Base-by-base conservation (phyloP, 2,113 vertebrate genomes). In the Suricata suricatta region DNA sequence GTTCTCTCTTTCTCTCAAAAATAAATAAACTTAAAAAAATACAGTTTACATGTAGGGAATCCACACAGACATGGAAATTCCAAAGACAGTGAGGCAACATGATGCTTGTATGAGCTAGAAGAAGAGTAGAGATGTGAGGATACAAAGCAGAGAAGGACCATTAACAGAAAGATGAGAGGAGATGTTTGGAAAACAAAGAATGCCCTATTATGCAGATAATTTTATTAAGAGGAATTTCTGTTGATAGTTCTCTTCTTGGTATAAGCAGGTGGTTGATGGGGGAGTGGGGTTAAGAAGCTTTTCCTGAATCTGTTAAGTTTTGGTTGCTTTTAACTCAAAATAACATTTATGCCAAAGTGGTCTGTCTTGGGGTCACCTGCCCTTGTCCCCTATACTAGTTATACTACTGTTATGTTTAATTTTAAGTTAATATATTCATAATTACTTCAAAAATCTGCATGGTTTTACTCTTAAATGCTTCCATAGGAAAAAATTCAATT, bases 341-440 rank as follows among this genome's bases (percentile, higher is more conserved):
- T 47, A 31, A 47, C 44, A 47, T 77, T 77, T 27, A 77, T 47
- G 74, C 74, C 41, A 77, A 77, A 77, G 74, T 31, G 27, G 27
- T 27, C 74, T 29, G 44, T 47, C 27, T 47, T 77, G 74, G 27
- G 74, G 74, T 47, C 14, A 2, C 15, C 41, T 77, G 41, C 27
- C 25, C 74, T 77, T 77, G 41, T 47, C 25, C 27, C 41, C 41
- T 16, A 31, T 8, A 76, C n/a, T 63, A 82, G n/a, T 13, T 68
- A 68, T 17, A 69, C 4, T 86, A 57, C 4, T 84, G 1, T 17
- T 17, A 57, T 50, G 19, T 66, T 83, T 41, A 72, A 84, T 79
- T 92, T 85, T 90, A 91, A 79, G 27, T 97, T 72, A 89, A 16
- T 50, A 52, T 38, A 31, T 74, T 95, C 27, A 60, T 52, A 92